These are phyloP conservation scores for Procambarus clarkii DNA, from an alignment of 1,140 invertebrate genomes.

Conservation along the genomic window DNA sequence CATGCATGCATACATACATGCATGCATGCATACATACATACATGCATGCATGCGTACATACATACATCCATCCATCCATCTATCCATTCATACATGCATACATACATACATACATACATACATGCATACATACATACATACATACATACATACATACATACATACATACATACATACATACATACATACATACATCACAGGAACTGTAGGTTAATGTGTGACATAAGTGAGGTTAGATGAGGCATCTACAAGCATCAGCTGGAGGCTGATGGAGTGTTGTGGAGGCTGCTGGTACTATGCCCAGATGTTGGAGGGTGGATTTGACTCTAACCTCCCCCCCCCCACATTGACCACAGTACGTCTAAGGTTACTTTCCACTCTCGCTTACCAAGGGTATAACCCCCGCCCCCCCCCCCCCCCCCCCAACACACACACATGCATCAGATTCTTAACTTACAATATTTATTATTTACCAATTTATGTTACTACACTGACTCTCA, in stretches of 20 bases:
- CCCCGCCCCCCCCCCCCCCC: too few relatives aligned
- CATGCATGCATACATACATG: too few relatives aligned
- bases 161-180: neutral
- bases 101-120: neutral
- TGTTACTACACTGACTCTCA: too few relatives aligned
- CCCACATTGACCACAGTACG: neutral
- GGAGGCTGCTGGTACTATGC: too few relatives aligned
- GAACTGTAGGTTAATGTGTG: neutral
- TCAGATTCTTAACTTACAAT: too few relatives aligned
- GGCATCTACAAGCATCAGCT: neutral
- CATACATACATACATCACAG: neutral
- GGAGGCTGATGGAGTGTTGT: too few relatives aligned
- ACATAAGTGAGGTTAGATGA: too few relatives aligned
- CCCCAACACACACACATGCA: too few relatives aligned
- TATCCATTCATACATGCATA: neutral
- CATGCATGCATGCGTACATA: neutral
- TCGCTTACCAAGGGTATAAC: too few relatives aligned
- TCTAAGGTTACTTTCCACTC: neutral
- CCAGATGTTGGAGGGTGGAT: too few relatives aligned
- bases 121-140: neutral
- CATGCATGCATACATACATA: neutral
- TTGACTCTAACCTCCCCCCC: neutral
- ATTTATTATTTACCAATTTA: too few relatives aligned
- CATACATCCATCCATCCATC: neutral
- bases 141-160: conserved; percentile 1